phyloP scores from a whole-genome alignment of 2,113 vertebrate genomes.

The Anser cygnoides region DNA sequence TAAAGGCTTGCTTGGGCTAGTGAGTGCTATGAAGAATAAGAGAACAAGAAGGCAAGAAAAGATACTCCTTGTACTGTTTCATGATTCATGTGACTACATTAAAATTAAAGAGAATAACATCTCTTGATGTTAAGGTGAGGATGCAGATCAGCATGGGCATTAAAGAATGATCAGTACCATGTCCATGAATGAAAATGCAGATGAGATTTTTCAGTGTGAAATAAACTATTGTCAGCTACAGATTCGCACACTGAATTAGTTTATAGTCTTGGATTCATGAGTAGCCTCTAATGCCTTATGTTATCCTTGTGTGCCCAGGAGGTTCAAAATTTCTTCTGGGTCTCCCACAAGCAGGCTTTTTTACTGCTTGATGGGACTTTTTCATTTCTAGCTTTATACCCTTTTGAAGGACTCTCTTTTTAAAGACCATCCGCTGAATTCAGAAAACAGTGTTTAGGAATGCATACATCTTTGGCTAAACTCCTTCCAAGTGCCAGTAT shows the following conservation, averaged over 20 bases:
- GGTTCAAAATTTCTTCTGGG: neutral
- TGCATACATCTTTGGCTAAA: neutral
- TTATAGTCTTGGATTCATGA: neutral
- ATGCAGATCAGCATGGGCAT: neutral
- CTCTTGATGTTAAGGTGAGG: constrained; percentile 2
- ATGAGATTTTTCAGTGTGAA: neutral
- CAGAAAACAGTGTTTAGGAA: neutral
- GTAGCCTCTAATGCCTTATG: fast-evolving
- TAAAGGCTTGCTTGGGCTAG: neutral
- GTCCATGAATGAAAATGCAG: neutral
- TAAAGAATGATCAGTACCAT: constrained; percentile 12
- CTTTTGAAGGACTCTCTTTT: neutral
- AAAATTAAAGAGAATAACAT: neutral
- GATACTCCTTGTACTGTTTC: neutral
- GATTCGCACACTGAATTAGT: neutral
- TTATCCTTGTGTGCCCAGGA: neutral
- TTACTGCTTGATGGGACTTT: neutral
- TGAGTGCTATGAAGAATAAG: neutral
- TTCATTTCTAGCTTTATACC: neutral
- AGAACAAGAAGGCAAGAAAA: neutral
- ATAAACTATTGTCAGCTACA: neutral
- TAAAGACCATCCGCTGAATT: neutral
- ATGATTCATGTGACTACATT: constrained; percentile 28
- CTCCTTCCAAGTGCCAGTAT: neutral
- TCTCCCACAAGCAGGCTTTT: neutral